Conservation (phyloP, 1,140 invertebrate species). For the Hestina assimilis region DNA sequence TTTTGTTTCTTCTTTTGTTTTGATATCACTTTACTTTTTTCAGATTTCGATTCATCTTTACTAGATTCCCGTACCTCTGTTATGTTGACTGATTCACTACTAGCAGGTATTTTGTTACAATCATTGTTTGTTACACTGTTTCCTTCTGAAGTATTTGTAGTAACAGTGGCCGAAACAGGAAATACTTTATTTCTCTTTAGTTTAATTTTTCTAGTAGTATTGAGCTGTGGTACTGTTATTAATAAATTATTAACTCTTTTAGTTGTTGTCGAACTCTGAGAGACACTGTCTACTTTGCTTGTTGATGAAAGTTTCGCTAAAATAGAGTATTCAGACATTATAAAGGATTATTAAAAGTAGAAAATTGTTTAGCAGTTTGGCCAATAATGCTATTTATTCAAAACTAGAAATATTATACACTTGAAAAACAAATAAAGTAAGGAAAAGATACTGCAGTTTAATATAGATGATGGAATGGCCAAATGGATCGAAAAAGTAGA, state of each 20-base stretch:
- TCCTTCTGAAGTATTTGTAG: conserved; percentile 15
- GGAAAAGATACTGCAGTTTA: too few species aligned
- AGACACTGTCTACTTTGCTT: conserved; percentile 3
- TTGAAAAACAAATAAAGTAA: too few species aligned
- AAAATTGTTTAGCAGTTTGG: too few species aligned
- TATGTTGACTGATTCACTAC: background rate
- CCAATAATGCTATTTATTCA: too few species aligned
- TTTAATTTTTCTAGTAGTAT: conserved; percentile 63
- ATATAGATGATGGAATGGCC: too few species aligned
- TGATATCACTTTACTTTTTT: conserved; percentile 31
- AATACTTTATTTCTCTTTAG: conserved; percentile 59
- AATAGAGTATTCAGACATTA: too few species aligned
- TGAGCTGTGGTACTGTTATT: conserved; percentile 55
- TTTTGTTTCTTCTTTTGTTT: conserved; percentile 53
- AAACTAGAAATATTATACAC: too few species aligned
- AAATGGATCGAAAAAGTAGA: too few species aligned
- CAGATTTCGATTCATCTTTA: background rate
- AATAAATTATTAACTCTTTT: conserved; percentile 57
- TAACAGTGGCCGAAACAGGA: conserved; percentile 2
- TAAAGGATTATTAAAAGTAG: too few species aligned
- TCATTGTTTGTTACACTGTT: background rate
- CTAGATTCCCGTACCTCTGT: background rate
- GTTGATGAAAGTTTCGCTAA: conserved; percentile 11
- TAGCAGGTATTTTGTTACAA: background rate
- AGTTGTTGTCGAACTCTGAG: conserved; percentile 32